Evolutionary conservation across 1,140 invertebrate genomes (phyloP), one percentile per base, ranked within the genome.

Genomic region (Hormaphis cornu): DNA sequence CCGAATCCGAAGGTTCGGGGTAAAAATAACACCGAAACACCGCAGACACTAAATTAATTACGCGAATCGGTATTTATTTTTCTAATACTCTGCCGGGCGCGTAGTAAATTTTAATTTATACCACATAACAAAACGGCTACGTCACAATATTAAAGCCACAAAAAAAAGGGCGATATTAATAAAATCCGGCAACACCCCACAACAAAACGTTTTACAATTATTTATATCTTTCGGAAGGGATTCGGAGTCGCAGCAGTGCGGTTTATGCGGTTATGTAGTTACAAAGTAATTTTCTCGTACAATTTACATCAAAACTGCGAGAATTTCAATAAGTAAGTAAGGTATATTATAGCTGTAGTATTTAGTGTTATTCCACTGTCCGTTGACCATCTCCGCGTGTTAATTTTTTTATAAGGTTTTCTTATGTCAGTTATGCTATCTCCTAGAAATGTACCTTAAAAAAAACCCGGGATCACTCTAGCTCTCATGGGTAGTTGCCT

Each of bases 21-120:
- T 20, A 44, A 63, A n/a, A 63, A 63, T 63, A 63, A 63, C 42
- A 66, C 61, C n/a, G 35, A 66, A 66, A 66, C 42, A 48, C 61
- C 28, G 24, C 61, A n/a, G n/a, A n/a, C 61, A 50, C 33, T 66
- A 66, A 66, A 66, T 44, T 66, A 66, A 66, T 66, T 66, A 66
- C 42, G 44, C n/a, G 42, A 66, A 66, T 33, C 61, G 61, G 61
- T 66, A 48, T 66, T 66, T 66, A 66, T 66, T 66, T 66, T 66
- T 66, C 61, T 66, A 66, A 66, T 66, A 66, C 61, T 66, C 61
- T 30, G 6, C 3, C 44, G 26, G 61, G 26, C 12, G 26, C 12
- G 61, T 66, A 66, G 44, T 66, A 66, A 66, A 66, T 66, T 66
- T 66, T 50, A 66, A 66, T 66, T 66, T 66, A 35, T 35, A 66